Evolutionary conservation across 2,888 invertebrate genomes (phyloP), one percentile per base, ranked within the genome.

Genomic region (Pediacus dermestoides): DNA sequence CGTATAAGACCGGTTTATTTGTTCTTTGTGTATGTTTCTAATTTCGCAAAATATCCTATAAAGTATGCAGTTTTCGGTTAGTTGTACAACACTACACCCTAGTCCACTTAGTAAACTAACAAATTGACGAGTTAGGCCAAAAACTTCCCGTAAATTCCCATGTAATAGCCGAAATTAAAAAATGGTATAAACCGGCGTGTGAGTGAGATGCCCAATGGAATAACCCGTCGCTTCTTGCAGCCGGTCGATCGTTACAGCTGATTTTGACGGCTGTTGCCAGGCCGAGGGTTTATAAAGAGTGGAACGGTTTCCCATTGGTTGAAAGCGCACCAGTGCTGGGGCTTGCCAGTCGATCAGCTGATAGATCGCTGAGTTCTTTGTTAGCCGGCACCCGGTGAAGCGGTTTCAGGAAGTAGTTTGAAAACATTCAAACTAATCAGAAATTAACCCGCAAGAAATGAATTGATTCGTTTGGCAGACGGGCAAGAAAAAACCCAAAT

Each of bases 201-300:
- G 61, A 44, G 57, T 50, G 46, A 58, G 65, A 50, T 30, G 57
- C 53, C 52, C 10, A n/a, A 3, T 28, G 4, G n/a, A 9, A 2
- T 14, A 13, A 48, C 35, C 37, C 10, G 58, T 58, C 54, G 7
- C 8, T 23, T 34, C 44, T 58, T 31, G 32, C 23, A 13, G 41
- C 49, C 34, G 33, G 44, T 55, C 58, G 63, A 66, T 64, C 64
- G 63, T 64, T 65, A 59, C 66, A 66, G 64, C 66, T 65, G 66
- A 66, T 63, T 66, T 64, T 66, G 64, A 66, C 61, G 63, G 64
- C 64, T 65, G 66, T 66, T 66, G 62, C 66, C 64, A 65, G 66
- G 66, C 66, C 55, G 60, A 53, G 54, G 54, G 55, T 57, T 58
- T 53, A 51, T 55, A 55, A 58, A 57, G 53, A 48, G 51, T 46